A percentile compares a stretch with the other conserved stretches of the same genome.
Evolutionary conservation across 1,140 invertebrate species (phyloP).

Genomic region (Drosophila ananassae): DNA sequence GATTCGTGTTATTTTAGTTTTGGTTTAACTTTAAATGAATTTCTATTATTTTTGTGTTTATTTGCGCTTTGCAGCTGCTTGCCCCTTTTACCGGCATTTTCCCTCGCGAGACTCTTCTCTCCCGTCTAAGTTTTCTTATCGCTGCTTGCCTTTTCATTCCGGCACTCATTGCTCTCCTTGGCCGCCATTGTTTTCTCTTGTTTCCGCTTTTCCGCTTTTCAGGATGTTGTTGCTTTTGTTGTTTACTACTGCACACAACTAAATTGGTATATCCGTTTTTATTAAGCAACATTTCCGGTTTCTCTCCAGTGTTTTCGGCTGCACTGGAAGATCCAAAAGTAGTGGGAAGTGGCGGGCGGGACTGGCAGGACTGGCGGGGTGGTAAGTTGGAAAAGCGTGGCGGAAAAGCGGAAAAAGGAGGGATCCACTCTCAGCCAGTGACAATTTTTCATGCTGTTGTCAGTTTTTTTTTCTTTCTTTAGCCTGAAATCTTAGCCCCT

Average conservation of each 20-base stretch:
- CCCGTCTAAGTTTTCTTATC: constrained; percentile 18
- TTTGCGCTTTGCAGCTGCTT: constrained; percentile 69
- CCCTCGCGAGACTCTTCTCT: not conserved
- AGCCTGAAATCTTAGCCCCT: constrained; percentile 35
- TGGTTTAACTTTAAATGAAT: constrained; percentile 81
- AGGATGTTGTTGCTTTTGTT: constrained; percentile 23
- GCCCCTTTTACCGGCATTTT: constrained; percentile 9
- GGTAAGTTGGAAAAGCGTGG: not conserved
- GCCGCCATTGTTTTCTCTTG: constrained; percentile 25
- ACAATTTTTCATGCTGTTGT: constrained; percentile 82
- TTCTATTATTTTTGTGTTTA: constrained; percentile 83
- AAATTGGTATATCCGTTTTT: constrained; percentile 83
- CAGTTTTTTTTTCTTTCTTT: constrained; percentile 57
- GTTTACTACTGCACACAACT: constrained; percentile 71
- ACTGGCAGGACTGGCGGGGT: no score
- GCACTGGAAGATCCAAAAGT: constrained; percentile 30
- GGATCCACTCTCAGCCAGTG: constrained; percentile 67
- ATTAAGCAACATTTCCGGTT: constrained; percentile 83
- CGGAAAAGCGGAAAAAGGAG: not conserved
- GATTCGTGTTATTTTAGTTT: constrained; percentile 61
- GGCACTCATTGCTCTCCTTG: constrained; percentile 66
- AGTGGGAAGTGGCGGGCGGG: no score
- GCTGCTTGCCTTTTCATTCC: constrained; percentile 61
- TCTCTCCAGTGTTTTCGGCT: constrained; percentile 69
- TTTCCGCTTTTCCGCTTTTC: constrained; percentile 28